These are phyloP conservation scores for Centropus unirufus DNA, from an alignment of 2,113 vertebrate genomes.

Conservation along the genomic window DNA sequence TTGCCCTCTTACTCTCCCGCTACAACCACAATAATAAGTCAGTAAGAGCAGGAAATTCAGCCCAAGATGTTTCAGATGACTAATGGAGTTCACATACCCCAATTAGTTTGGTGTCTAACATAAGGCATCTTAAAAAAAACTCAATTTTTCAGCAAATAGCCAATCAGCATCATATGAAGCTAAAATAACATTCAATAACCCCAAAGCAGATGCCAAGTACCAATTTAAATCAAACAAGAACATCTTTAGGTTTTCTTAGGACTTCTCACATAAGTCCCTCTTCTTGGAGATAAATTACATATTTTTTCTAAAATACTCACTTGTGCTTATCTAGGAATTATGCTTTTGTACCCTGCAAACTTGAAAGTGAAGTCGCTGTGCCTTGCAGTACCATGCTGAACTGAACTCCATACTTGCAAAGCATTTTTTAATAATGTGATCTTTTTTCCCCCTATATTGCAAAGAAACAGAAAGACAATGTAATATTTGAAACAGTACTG, in stretches of 20 bases:
- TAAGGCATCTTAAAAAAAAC: background rate
- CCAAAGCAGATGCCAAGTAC: background rate
- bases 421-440: background rate
- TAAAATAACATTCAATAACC: background rate
- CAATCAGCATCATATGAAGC: background rate
- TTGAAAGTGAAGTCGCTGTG: background rate
- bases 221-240: background rate
- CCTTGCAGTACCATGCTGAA: background rate
- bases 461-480: background rate
- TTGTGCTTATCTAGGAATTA: background rate
- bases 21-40: background rate
- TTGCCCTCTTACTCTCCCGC: background rate
- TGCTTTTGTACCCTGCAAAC: background rate
- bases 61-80: conserved; percentile 3
- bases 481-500: background rate
- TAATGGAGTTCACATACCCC: conserved; percentile 45
- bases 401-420: background rate
- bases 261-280: background rate
- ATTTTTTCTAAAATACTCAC: background rate
- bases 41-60: background rate
- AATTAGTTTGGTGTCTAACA: conserved; percentile 16
- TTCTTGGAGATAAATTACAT: background rate
- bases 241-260: background rate
- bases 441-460: background rate
- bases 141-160: background rate